These are phyloP conservation scores for Malacosoma neustria DNA, from an alignment of 2,888 invertebrate species.

Conservation along the genomic window DNA sequence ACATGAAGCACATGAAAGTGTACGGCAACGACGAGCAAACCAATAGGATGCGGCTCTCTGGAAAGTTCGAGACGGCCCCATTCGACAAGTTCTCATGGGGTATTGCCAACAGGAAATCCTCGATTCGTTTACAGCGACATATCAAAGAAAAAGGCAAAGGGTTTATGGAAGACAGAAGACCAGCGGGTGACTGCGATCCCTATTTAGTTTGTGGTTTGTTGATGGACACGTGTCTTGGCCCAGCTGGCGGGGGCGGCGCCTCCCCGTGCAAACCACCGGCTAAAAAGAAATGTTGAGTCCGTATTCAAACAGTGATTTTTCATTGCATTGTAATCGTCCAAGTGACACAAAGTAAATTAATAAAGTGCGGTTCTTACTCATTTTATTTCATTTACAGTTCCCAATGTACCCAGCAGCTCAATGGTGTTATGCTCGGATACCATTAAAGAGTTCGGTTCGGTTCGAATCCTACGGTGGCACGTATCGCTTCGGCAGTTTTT, in stretches of 20 bases:
- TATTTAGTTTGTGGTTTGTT: conserved; percentile 77
- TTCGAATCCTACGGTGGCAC: too few relatives aligned
- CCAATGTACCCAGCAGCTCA: too few relatives aligned
- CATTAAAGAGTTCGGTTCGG: too few relatives aligned
- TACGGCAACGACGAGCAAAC: conserved; percentile 95
- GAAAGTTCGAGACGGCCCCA: conserved; percentile 94
- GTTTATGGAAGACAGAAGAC: conserved; percentile 95
- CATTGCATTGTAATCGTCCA: too few relatives aligned
- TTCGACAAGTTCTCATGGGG: conserved; percentile 94
- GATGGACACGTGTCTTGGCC: conserved; percentile 49
- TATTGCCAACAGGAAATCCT: conserved; percentile 93
- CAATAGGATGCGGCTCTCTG: conserved; percentile 94
- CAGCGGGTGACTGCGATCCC: conserved; percentile 93
- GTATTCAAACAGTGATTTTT: too few relatives aligned
- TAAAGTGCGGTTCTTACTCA: too few relatives aligned
- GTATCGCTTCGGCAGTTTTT: too few relatives aligned
- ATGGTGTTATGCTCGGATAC: too few relatives aligned
- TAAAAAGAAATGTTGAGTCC: conserved; percentile 1
- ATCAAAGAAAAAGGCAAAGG: conserved; percentile 92
- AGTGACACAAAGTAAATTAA: too few relatives aligned
- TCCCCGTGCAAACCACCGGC: background rate
- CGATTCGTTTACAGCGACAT: conserved; percentile 92
- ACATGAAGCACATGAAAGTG: conserved; percentile 91
- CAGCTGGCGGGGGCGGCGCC: conserved; percentile 12
- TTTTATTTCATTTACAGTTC: too few relatives aligned